phyloP scores from a whole-genome alignment of 1,140 invertebrate genomes.

The Lepidurus arcticus region DNA sequence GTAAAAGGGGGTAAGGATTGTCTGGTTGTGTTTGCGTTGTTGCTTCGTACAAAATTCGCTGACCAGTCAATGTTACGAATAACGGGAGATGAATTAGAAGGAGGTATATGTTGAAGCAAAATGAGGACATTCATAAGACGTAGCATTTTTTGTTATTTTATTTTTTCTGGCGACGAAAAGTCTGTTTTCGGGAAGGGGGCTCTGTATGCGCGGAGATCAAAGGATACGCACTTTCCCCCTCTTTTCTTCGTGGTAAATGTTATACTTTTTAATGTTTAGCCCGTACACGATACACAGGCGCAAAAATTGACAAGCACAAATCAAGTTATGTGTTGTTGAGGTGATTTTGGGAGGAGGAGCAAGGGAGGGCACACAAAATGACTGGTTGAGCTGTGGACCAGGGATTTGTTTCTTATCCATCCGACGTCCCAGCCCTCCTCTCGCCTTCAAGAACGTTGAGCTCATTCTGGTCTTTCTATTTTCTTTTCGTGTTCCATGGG shows the following conservation, averaged over 20 bases:
- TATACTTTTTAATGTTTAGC: not conserved
- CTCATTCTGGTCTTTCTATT: not conserved
- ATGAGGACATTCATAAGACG: not conserved
- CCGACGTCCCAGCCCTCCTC: not conserved
- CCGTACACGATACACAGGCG: constrained; percentile 6
- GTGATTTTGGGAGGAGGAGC: not conserved
- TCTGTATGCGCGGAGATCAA: constrained; percentile 9
- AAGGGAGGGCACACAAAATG: not conserved
- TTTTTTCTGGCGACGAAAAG: not conserved
- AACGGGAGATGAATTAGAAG: constrained; percentile 1
- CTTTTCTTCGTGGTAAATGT: not conserved
- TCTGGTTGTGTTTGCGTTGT: not conserved
- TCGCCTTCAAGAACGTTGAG: not conserved
- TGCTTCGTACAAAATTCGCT: not conserved
- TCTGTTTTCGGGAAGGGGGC: not conserved
- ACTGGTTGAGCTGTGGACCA: constrained; percentile 17
- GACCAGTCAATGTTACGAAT: constrained; percentile 10
- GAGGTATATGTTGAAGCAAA: constrained; percentile 19
- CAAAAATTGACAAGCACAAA: constrained; percentile 13
- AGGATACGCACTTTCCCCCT: not conserved
- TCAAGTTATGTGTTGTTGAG: constrained; percentile 7
- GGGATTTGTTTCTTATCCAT: not conserved
- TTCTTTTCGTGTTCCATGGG: no score
- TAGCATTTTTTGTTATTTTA: not conserved
- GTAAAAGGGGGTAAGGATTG: not conserved